Evolutionary conservation across 2,113 vertebrate genomes (phyloP).

Genomic region (Rhinoptilus africanus): DNA sequence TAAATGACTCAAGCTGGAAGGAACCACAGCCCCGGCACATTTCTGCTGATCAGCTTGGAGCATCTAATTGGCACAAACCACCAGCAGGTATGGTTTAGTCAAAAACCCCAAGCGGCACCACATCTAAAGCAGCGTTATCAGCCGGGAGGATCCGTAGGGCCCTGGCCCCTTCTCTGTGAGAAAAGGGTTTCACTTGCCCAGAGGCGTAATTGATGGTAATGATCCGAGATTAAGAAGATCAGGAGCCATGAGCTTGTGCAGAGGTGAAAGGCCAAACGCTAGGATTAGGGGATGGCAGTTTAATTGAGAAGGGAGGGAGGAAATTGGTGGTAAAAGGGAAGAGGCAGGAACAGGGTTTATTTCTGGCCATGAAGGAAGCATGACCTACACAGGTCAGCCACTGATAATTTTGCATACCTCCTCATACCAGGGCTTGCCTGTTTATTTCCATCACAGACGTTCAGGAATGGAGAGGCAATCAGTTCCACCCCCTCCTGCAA

Average conservation of each 20-base stretch:
- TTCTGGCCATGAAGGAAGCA: background rate
- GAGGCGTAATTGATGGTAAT: constrained; percentile 10
- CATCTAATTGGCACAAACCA: background rate
- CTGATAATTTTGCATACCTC: background rate
- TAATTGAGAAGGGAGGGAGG: background rate
- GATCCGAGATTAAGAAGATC: constrained; percentile 47
- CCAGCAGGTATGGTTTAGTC: background rate
- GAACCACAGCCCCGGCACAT: background rate
- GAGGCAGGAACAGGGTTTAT: background rate
- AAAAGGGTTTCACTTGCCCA: background rate
- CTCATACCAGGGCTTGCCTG: background rate
- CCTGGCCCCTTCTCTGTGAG: background rate
- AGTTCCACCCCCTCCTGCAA: background rate
- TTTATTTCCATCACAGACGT: background rate
- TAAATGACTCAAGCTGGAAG: background rate
- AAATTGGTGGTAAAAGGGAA: background rate
- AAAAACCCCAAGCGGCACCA: background rate
- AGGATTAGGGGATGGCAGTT: background rate
- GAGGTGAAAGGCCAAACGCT: constrained; percentile 34
- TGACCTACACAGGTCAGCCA: background rate
- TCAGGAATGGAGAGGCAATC: background rate
- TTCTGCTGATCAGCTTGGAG: background rate
- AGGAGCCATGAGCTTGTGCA: background rate
- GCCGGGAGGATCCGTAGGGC: background rate
- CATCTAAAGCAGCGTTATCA: background rate